Evolutionary conservation across 2,797 vertebrate genomes (phyloP).

Genomic region (Mareca penelope): DNA sequence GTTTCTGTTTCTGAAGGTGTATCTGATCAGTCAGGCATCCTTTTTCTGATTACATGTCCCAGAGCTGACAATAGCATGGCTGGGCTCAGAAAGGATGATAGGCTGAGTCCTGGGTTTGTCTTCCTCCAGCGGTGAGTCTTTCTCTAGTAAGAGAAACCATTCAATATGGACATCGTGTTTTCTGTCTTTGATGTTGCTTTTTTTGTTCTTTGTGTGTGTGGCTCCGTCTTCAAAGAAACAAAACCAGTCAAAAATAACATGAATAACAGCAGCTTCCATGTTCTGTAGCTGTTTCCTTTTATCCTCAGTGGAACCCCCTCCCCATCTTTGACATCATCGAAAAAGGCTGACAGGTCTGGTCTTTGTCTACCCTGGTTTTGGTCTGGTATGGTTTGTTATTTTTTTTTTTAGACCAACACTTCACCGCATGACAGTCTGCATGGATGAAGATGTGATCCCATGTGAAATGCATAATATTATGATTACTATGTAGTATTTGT

Average conservation of each 20-base stretch:
- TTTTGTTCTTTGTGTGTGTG: not conserved
- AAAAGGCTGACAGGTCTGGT: not conserved
- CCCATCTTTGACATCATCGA: not conserved
- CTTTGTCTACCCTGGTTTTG: not conserved
- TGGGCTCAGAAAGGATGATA: not conserved
- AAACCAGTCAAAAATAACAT: not conserved
- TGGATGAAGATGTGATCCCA: not conserved
- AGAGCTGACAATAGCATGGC: accelerated
- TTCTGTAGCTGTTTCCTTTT: not conserved
- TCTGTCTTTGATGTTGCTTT: not conserved
- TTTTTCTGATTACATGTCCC: not conserved
- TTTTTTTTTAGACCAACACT: not conserved
- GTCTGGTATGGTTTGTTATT: not conserved
- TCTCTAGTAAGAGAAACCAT: not conserved
- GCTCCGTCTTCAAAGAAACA: not conserved
- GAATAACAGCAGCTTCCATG: not conserved
- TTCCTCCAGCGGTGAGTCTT: not conserved
- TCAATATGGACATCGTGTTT: accelerated
- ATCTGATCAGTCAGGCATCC: not conserved
- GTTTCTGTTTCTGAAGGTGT: not conserved
- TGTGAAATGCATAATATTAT: not conserved
- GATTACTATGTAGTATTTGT: not conserved
- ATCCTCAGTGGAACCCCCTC: not conserved
- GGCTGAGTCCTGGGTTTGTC: not conserved
- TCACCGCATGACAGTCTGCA: not conserved